These are phyloP conservation scores for Delichon dasypus DNA, from an alignment of 2,797 vertebrate genomes.

Conservation along the genomic window DNA sequence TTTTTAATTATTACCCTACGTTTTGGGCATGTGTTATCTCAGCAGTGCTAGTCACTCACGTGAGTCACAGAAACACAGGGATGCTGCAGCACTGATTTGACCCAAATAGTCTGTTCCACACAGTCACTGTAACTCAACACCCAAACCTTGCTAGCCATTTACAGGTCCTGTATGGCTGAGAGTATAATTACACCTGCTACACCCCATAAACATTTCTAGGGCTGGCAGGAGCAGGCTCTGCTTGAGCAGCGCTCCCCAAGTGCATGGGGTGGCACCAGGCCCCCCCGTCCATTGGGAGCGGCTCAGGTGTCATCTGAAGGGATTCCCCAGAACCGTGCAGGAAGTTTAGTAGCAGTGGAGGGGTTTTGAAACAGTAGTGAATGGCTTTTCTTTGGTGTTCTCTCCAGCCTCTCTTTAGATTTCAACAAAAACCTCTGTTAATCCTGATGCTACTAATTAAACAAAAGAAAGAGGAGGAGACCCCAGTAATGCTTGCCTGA, in stretches of 20 bases:
- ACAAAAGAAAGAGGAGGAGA: background rate
- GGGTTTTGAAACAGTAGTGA: background rate
- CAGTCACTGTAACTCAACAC: background rate
- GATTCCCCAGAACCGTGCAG: background rate
- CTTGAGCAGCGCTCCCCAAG: background rate
- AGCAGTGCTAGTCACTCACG: background rate
- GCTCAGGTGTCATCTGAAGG: background rate
- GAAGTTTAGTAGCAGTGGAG: background rate
- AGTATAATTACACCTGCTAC: too few species aligned
- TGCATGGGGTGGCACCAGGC: rapidly evolving
- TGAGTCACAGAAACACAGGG: background rate
- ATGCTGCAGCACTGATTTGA: background rate
- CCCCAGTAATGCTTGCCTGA: background rate
- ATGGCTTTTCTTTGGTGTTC: background rate
- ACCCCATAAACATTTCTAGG: background rate
- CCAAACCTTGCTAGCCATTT: background rate
- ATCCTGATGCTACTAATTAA: background rate
- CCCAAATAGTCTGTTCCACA: background rate
- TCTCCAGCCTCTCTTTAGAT: background rate
- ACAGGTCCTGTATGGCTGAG: background rate
- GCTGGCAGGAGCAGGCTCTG: background rate
- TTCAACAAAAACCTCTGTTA: background rate
- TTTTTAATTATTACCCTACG: background rate
- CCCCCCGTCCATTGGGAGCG: rapidly evolving
- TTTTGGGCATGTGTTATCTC: too few species aligned